Evolutionary conservation across 2,113 vertebrate species (phyloP).

Genomic region (Neopipo cinnamomea): DNA sequence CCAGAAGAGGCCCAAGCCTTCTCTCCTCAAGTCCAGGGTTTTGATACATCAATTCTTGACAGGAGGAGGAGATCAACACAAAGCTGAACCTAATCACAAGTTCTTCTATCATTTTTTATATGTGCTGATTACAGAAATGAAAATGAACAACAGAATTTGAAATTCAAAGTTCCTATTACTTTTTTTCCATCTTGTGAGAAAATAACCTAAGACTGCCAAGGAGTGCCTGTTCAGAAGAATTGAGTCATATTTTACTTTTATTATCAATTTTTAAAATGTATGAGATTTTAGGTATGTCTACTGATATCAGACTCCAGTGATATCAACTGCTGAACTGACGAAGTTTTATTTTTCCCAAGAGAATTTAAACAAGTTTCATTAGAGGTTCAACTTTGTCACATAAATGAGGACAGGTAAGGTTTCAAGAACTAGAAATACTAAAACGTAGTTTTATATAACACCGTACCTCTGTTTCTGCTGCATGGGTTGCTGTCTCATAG

Average conservation of each 20-base stretch:
- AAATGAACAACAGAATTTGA: not conserved
- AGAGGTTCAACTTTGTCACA: not conserved
- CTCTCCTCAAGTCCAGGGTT: not conserved
- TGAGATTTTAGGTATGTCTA: not conserved
- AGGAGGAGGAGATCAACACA: not conserved
- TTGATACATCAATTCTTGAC: not conserved
- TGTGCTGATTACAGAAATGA: not conserved
- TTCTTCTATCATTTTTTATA: not conserved
- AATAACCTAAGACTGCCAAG: not conserved
- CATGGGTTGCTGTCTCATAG: conserved; percentile 82
- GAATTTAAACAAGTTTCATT: not conserved
- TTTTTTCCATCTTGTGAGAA: not conserved
- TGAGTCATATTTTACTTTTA: not conserved
- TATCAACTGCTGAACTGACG: not conserved
- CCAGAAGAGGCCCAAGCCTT: not conserved
- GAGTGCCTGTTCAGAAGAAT: not conserved
- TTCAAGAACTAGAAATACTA: not conserved
- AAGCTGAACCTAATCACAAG: not conserved
- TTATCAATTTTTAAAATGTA: not conserved
- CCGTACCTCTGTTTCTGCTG: conserved; percentile 81
- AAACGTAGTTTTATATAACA: not conserved
- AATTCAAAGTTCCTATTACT: not conserved
- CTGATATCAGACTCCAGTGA: not conserved
- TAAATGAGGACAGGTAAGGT: not conserved
- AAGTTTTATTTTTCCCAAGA: not conserved